A percentile compares a stretch with the other conserved stretches of the same genome.
Conservation (phyloP, 2,113 vertebrate genomes). For the Vombatus ursinus region DNA sequence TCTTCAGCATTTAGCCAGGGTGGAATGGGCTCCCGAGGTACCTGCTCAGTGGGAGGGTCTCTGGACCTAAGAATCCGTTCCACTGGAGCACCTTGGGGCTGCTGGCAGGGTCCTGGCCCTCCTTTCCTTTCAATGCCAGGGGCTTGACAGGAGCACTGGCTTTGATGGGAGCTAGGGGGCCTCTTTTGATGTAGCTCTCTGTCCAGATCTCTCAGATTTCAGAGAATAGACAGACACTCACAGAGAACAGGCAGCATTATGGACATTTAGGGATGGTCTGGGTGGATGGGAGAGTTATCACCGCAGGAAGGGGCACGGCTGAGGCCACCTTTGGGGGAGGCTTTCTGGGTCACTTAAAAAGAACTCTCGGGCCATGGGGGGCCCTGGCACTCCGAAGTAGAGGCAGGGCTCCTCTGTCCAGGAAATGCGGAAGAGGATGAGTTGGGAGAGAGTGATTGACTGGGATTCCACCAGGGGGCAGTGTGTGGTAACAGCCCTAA, state of each 20-base stretch:
- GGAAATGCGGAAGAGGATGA: too few species aligned
- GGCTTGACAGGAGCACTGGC: too few species aligned
- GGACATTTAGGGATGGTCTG: neutral
- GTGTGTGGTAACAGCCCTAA: too few species aligned
- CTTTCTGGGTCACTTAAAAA: neutral
- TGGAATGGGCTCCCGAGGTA: too few species aligned
- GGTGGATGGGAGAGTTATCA: too few species aligned
- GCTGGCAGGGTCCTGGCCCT: neutral
- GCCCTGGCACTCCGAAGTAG: rapidly evolving
- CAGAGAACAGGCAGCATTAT: too few species aligned
- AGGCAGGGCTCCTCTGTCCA: too few species aligned
- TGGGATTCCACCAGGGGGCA: too few species aligned
- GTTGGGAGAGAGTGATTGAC: too few species aligned
- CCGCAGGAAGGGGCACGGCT: neutral
- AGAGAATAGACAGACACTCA: neutral
- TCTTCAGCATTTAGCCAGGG: neutral
- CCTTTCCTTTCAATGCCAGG: too few species aligned
- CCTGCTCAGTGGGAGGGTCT: too few species aligned
- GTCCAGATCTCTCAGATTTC: neutral
- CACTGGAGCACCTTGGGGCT: too few species aligned
- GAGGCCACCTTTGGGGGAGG: neutral
- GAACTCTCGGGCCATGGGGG: neutral
- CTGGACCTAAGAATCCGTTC: neutral
- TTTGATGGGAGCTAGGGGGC: neutral
- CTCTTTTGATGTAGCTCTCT: neutral